Evolutionary conservation across 1,140 invertebrate species (phyloP).

Genomic region (Dinothrombium tinctorium): DNA sequence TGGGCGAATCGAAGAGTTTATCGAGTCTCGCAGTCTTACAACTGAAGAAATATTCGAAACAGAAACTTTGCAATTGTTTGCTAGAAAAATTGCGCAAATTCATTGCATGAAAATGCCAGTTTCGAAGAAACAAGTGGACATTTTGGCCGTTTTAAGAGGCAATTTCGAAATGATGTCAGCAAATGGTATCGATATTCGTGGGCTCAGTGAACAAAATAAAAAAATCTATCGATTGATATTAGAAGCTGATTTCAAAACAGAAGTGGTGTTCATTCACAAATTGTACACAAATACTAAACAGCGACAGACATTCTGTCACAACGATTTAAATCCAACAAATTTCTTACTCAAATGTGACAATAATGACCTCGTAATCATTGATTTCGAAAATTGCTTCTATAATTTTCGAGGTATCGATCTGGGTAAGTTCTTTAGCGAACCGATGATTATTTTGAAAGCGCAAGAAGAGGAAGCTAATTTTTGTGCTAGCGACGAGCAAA

Average conservation of each 20-base stretch:
- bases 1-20: slow-evolving; percentile 3
- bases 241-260: background rate
- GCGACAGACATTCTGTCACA: background rate
- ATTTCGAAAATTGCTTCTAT: background rate
- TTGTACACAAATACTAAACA: background rate
- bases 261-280: background rate
- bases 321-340: background rate
- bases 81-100: background rate
- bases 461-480: background rate
- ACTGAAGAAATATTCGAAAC: background rate
- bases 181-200: background rate
- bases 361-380: slow-evolving; percentile 1
- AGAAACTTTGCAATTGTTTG: background rate
- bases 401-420: background rate
- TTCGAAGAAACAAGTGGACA: background rate
- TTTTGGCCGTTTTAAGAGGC: background rate
- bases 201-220: background rate
- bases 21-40: background rate
- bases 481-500: background rate
- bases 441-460: background rate
- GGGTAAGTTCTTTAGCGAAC: slow-evolving; percentile 4
- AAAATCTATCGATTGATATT: background rate
- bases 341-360: background rate
- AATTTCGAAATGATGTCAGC: background rate
- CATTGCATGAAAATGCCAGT: background rate